Base-by-base conservation (phyloP, 2,888 invertebrate species). In the Nomada flava region DNA sequence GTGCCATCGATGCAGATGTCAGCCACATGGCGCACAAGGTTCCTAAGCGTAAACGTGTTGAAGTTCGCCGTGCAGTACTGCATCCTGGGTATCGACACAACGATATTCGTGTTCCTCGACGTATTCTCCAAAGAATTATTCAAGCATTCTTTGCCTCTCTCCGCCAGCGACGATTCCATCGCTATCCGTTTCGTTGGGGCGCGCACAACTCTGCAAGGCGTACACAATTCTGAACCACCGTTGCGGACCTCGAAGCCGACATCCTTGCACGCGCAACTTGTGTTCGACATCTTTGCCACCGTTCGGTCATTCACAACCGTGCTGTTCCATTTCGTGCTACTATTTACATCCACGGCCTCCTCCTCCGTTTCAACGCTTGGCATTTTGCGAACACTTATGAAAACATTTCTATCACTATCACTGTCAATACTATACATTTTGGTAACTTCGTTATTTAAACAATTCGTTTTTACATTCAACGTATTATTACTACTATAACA, bases 1-100 rank as follows among this genome's bases (percentile, higher is more conserved):
- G 71, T 72, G 20, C 79, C 82, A 53, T 88, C 79, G 2, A 83
- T 85, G 18, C 86, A 88, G 47, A 89, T 89, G 50, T 90, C 91
- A 13, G 89, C 88, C 77, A 90, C 89, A 70, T 86, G 89, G 67
- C 89, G 90, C 63, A 90, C 89, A 15, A 91, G 83, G 73, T 91
- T 90, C 59, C 90, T 90, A 36, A 83, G 78, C 53, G 83, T 81
- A n/a, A 88, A 86, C 29, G 83, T 85, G 50, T 89, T 81, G 29
- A 73, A 60, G 53, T 64, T 75, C 74, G 76, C 29, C 60, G 53
- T 55, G 67, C 18, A 68, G 78, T 53, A 65, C 53, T 68, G 72
- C n/a, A 52, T 63, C 55, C 79, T 79, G 42, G 68, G 57, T 68
- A 67, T 47, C 50, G 80, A 13, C 52, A 53, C 44, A 42, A 59